Evolutionary conservation across 2,797 vertebrate genomes (phyloP), one percentile per base, ranked within the genome.

Genomic region (Eulemur mongoz): DNA sequence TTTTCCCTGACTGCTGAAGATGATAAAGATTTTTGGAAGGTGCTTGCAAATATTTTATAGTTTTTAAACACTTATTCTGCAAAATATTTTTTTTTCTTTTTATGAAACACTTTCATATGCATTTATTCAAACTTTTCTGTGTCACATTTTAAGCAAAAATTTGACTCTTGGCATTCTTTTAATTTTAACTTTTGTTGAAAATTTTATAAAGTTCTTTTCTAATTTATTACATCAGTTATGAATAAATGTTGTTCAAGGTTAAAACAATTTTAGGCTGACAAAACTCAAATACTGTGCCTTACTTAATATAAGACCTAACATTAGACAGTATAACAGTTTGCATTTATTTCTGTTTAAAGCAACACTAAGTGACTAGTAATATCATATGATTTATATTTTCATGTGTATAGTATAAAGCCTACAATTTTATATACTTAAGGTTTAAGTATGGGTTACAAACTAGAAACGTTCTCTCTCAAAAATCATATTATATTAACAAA

Each of bases 281-380:
- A 43, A 86, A 92, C 92, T 96, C 35, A 90, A 38, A 93, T 86
- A 43, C 7, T 40, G 13, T 67, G 5, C 11, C 54, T 84, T 93
- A 11, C 43, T 94, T 81, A 89, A 89, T 75, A 61, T 76, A 76
- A 81, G n/a, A 25, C 32, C 43, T 61, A 83, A 75, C 25, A 94
- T 65, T 95, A 69, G 67, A 57, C 10, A 78, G 23, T 72, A 25
- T 38, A 84, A 79, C 32, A 84, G 84, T 80, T 95, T 89, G 20
- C 57, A 95, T 88, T 97, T 95, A 81, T 82, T 78, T 93, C 43
- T 94, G 85, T 91, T 95, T 93, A 91, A 94, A 88, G 63, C n/a
- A 95, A 83, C 32, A 75, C 52, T 91, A 93, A 96, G 48, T 79
- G 54, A 83, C 75, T 94, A 84, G 35, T 85, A 93, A 90, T 95